Base-by-base conservation (phyloP, 2,113 vertebrate genomes). In the Rallus limicola region DNA sequence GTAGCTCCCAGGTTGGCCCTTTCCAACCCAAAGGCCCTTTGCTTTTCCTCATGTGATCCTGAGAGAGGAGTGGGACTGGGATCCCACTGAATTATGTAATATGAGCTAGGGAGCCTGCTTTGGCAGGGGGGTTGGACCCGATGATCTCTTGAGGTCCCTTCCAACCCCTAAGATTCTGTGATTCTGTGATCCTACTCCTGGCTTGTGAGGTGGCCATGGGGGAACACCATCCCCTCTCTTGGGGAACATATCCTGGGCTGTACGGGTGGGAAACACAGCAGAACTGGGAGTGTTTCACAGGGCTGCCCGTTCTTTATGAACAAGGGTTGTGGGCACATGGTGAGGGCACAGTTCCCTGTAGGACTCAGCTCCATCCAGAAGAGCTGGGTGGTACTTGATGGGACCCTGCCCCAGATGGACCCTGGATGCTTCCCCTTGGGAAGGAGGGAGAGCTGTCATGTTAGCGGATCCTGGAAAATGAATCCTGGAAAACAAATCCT, bases 351-450 rank as follows among this genome's bases (percentile, higher is more conserved):
- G 59, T 4, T 80, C 72, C 79, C 72, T 14, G 53, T 0, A 4
- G 80, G 50, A 34, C 31, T 28, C 24, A 2, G 58, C n/a, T 13
- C 63, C 75, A 14, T 23, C 33, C 58, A 4, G 13, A 17, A 52
- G 65, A 64, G 11, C 2, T 62, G 31, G 50, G 52, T 44, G 67
- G 58, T 38, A 13, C 21, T 26, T n/a, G n/a, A 8, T 0, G 4
- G 21, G 16, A 4, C 1, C 60, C 12, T 21, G n/a, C 20, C 26
- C 25, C 8, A 2, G 18, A 0, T 0, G 5, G 63, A 26, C n/a
- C 29, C 53, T 13, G 72, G n/a, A 4, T 2, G 1, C 16, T 7
- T 24, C 21, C 29, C 55, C 53, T 4, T 24, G 56, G 70, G 33
- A 42, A 52, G 34, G 33, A 40, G 56, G 63, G 26, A 8, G 26